These are phyloP conservation scores for Cephalopterus ornatus DNA, from an alignment of 2,113 vertebrate species.

Conservation along the genomic window DNA sequence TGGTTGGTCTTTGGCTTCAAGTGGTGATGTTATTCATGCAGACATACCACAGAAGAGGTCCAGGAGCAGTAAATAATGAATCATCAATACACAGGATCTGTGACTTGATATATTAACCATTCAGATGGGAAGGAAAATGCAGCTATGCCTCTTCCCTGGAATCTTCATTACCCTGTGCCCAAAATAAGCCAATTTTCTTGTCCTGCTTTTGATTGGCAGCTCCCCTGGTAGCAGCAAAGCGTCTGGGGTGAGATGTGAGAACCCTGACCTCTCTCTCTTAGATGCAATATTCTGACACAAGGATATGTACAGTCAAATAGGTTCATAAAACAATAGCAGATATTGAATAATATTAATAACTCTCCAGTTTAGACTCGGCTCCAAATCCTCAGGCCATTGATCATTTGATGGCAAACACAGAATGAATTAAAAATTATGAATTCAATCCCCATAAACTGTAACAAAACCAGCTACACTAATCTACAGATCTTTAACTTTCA, in stretches of 20 bases:
- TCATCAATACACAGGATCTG: not conserved
- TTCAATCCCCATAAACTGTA: not conserved
- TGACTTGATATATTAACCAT: not conserved
- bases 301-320: not conserved
- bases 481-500: not conserved
- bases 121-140: not conserved
- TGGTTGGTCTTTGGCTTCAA: not conserved
- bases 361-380: not conserved
- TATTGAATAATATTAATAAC: not conserved
- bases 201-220: not conserved
- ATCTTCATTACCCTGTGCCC: not conserved
- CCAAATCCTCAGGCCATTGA: not conserved
- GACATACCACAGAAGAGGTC: not conserved
- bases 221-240: not conserved
- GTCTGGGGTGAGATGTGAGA: not conserved
- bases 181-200: not conserved
- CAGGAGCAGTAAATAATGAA: not conserved
- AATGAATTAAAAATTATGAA: not conserved
- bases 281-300: not conserved
- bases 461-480: not conserved
- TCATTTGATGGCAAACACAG: rapidly evolving
- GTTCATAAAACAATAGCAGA: not conserved
- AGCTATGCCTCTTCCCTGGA: not conserved
- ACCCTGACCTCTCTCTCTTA: not conserved
- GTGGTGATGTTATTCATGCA: not conserved